Evolutionary conservation across 2,888 invertebrate species (phyloP).

Genomic region (Napeogenes inachia): DNA sequence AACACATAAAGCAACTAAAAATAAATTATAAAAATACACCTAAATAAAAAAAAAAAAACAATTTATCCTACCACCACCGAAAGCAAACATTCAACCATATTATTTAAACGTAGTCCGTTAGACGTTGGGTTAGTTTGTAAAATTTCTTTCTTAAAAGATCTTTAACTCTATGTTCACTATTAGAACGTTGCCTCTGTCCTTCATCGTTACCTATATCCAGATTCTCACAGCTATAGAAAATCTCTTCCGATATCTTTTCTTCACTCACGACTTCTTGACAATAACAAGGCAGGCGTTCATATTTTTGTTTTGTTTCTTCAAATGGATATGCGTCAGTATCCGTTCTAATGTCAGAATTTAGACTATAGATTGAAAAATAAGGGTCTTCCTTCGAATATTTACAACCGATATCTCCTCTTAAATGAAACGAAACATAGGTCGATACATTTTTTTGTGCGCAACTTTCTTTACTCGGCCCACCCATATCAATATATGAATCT

Average conservation of each 20-base stretch:
- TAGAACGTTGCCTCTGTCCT: constrained; percentile 1
- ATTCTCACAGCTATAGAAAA: constrained; percentile 47
- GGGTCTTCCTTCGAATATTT: constrained; percentile 41
- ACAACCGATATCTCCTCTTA: constrained; percentile 50
- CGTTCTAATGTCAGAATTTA: constrained; percentile 41
- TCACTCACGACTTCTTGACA: constrained; percentile 36
- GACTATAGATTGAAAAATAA: constrained; percentile 43
- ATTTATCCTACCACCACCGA: constrained; percentile 40
- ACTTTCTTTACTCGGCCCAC: constrained; percentile 6
- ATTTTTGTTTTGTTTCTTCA: constrained; percentile 43
- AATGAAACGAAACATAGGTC: constrained; percentile 35
- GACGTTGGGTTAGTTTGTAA: constrained; percentile 45
- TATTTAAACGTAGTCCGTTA: constrained; percentile 42
- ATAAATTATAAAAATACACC: constrained; percentile 29
- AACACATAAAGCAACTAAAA: constrained; percentile 58
- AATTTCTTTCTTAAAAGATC: constrained; percentile 46
- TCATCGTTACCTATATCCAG: constrained; percentile 9
- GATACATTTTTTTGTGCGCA: not conserved
- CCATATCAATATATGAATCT: constrained; percentile 13
- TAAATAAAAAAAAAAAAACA: constrained; percentile 41
- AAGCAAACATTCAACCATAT: constrained; percentile 21
- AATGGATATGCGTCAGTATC: constrained; percentile 43
- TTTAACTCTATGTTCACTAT: constrained; percentile 17
- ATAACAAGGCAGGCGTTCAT: constrained; percentile 48
- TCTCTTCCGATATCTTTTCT: constrained; percentile 19